Evolutionary conservation across 2,888 invertebrate genomes (phyloP), one percentile per base, ranked within the genome.

Genomic region (Axea sp.): DNA sequence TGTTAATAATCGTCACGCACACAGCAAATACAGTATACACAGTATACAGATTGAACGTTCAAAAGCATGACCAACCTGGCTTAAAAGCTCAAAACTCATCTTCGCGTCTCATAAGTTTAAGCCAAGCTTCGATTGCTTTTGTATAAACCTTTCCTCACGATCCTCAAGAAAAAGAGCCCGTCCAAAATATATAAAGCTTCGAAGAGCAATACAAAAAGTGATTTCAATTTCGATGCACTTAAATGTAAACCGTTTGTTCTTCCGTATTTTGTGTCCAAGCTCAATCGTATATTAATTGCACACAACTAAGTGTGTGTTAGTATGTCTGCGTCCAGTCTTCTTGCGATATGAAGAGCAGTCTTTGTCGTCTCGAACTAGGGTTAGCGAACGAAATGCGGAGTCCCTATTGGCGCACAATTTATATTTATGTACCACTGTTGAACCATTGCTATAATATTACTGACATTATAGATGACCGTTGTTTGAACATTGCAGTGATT

Each of bases 41-140:
- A 84, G 85, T 85, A 85, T 85, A 85, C 85, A 85, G 83, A 82
- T 82, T 84, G 81, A 84, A 82, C 76, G 81, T 81, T 65, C 81
- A 83, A 85, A 85, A 84, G 83, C 80, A 81, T 77, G 74, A 72
- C 76, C 78, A 80, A 83, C 79, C 80, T 84, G 83, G 79, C 82
- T 84, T 78, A 79, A 79, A 78, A 78, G 43, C 65, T 78, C 53
- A 62, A 65, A 76, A 2, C 39, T 7, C 17, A 3, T 14, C n/a
- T 30, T 7, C 7, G 3, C 24, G 19, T 17, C 33, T 49, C 35
- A 47, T 74, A 62, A 53, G 60, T 71, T 78, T 75, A 78, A 83
- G 81, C 81, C 82, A 82, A 84, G 78, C 83, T 75, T 74, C 51
- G 69, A 60, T 80, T 80, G 80, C 80, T 82, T 84, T 84, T 82